These are phyloP conservation scores for Callimorpha dominula DNA, from an alignment of 2,888 invertebrate species.

Conservation along the genomic window DNA sequence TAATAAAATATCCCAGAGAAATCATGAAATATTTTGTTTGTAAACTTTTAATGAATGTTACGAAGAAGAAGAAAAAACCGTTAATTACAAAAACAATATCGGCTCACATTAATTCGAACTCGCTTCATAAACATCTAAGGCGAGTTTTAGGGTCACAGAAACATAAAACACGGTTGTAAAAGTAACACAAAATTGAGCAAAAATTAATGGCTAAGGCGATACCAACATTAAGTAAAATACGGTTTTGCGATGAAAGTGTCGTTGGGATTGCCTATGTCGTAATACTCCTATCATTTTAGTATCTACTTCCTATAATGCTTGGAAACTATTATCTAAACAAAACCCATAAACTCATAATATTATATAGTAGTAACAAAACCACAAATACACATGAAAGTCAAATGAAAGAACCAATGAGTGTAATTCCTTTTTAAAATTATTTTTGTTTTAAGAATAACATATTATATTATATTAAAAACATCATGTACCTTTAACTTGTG, in stretches of 20 bases:
- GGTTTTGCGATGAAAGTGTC: slow-evolving; percentile 6
- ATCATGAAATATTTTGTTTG: slow-evolving; percentile 27
- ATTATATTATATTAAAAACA: neutral
- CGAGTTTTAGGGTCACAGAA: slow-evolving; percentile 59
- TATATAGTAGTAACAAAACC: too few relatives aligned
- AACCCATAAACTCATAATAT: too few relatives aligned
- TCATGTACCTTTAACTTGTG: neutral
- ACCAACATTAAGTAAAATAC: slow-evolving; percentile 6
- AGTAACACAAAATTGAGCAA: slow-evolving; percentile 61
- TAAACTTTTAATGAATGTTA: slow-evolving; percentile 47
- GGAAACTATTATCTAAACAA: too few relatives aligned
- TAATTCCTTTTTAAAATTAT: neutral
- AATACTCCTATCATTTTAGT: neutral
- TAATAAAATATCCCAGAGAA: slow-evolving; percentile 28
- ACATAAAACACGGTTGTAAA: slow-evolving; percentile 69
- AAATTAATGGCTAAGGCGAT: slow-evolving; percentile 61
- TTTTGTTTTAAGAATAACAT: neutral
- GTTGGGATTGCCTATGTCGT: neutral
- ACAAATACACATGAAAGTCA: neutral
- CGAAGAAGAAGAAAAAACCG: slow-evolving; percentile 39
- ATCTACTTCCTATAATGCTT: neutral
- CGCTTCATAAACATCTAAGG: slow-evolving; percentile 65
- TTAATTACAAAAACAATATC: slow-evolving; percentile 55
- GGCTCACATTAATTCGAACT: slow-evolving; percentile 60
- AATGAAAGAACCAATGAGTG: neutral